Evolutionary conservation across 2,113 vertebrate species (phyloP).

Genomic region (Cryptomyrus ogoouensis): DNA sequence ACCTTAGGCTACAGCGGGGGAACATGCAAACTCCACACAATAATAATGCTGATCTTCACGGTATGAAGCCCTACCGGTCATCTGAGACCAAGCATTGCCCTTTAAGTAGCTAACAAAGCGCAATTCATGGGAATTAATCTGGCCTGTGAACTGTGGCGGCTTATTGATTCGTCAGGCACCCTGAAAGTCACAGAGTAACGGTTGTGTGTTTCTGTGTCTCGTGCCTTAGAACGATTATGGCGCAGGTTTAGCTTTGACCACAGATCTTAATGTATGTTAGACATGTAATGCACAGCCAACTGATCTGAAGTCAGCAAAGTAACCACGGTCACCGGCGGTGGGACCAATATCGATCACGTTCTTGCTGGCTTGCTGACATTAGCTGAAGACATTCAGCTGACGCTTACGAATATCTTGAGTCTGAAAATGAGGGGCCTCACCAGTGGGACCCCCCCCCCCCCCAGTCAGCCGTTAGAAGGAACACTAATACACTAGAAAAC

Average conservation of each 20-base stretch:
- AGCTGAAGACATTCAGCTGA: neutral
- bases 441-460: neutral
- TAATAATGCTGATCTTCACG: neutral
- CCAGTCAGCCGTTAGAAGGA: neutral
- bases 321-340: neutral
- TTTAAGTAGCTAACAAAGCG: neutral
- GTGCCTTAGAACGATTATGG: neutral
- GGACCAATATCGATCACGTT: neutral
- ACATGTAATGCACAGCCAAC: neutral
- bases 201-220: neutral
- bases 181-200: neutral
- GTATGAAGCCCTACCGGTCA: neutral
- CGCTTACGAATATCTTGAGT: neutral
- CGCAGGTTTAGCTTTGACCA: neutral
- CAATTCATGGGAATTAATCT: slow-evolving; percentile 3
- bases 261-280: neutral
- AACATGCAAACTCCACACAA: neutral
- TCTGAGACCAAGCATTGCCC: neutral
- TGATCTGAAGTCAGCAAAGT: neutral
- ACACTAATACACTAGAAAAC: neutral
- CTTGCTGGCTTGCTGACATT: neutral
- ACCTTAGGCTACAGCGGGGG: neutral
- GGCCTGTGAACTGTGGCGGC: neutral
- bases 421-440: neutral
- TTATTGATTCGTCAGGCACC: slow-evolving; percentile 11